A percentile compares a stretch with the other conserved stretches of the same genome.
Evolutionary conservation across 2,888 invertebrate species (phyloP).

Genomic region (Caenorhabditis angaria): DNA sequence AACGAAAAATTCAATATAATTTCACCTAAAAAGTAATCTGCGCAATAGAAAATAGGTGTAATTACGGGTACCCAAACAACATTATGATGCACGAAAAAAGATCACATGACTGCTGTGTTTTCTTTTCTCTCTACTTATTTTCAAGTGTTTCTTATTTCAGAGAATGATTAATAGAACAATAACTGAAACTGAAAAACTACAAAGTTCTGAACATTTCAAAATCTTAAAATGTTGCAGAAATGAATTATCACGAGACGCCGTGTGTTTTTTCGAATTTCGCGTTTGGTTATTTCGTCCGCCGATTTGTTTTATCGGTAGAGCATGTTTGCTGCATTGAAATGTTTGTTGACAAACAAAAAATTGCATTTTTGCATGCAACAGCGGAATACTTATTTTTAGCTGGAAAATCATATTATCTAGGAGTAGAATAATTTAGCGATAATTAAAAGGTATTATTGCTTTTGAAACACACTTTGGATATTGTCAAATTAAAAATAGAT

Average conservation of each 20-base stretch:
- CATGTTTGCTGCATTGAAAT: constrained; percentile 11
- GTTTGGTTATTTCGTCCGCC: neutral
- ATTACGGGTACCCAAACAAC: no score
- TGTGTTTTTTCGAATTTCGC: constrained; percentile 6
- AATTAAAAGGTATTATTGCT: no score
- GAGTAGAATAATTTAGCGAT: neutral
- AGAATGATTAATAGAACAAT: no score
- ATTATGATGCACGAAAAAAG: neutral
- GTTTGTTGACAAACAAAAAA: neutral
- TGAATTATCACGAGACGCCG: constrained; percentile 12
- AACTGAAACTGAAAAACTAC: neutral
- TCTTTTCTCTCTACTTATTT: no score
- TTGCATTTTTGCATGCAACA: neutral
- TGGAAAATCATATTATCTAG: neutral
- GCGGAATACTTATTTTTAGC: neutral
- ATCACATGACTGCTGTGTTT: neutral
- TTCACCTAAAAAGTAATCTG: no score
- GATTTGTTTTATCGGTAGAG: constrained; percentile 15
- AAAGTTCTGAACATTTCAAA: neutral
- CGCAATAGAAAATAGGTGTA: no score
- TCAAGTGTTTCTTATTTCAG: no score
- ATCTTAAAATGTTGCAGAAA: neutral
- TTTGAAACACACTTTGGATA: no score
- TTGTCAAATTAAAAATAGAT: no score
- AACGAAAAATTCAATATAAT: no score